These are phyloP conservation scores for Tetrao urogallus DNA, from an alignment of 2,113 vertebrate genomes.

Conservation along the genomic window DNA sequence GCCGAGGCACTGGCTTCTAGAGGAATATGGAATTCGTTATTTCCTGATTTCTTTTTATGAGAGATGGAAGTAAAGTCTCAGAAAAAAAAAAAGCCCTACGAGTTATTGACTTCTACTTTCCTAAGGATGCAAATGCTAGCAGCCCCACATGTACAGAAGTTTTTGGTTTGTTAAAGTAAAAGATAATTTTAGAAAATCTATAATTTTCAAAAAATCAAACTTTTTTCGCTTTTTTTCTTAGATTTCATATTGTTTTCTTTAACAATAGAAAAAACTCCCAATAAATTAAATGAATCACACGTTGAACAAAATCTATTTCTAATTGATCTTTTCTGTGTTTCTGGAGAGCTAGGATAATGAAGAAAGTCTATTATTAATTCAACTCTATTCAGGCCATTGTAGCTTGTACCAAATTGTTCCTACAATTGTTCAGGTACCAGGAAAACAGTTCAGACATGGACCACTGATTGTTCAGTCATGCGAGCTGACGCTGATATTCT, in stretches of 20 bases:
- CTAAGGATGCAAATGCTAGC: neutral
- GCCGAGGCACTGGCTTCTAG: neutral
- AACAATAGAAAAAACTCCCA: neutral
- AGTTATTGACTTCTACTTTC: neutral
- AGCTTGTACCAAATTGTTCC: neutral
- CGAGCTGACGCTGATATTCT: neutral
- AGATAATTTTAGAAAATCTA: neutral
- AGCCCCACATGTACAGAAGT: neutral
- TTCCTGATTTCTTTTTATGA: neutral
- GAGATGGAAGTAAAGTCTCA: neutral
- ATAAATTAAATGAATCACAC: neutral
- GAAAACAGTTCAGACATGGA: neutral
- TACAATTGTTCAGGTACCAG: neutral
- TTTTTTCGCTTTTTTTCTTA: neutral
- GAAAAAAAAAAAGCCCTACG: accelerated
- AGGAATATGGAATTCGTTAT: neutral
- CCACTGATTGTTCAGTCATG: neutral
- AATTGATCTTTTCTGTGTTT: neutral
- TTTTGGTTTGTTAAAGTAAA: neutral
- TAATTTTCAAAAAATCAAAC: neutral
- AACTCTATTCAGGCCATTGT: neutral
- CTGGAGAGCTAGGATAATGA: neutral
- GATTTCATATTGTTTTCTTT: neutral
- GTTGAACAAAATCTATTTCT: neutral
- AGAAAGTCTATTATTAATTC: neutral